Evolutionary conservation across 2,888 invertebrate species (phyloP), one percentile per base, ranked within the genome.

Genomic region (Hyalella azteca): DNA sequence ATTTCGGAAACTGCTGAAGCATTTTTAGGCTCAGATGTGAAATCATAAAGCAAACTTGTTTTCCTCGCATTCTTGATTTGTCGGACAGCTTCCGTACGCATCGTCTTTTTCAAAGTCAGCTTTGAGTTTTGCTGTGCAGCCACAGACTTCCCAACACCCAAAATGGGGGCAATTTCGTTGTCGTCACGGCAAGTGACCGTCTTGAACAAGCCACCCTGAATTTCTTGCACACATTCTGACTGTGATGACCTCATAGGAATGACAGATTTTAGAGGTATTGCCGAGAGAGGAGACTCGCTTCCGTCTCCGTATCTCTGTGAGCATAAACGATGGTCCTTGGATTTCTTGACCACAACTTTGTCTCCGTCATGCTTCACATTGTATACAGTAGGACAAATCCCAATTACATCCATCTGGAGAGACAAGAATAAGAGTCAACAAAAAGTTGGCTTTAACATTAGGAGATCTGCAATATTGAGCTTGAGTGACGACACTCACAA

Each of bases 221-320:
- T 79, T 73, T 79, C 79, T 50, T 79, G 79, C 32, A 73, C 79
- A 41, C 79, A 79, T 29, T 73, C 73, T 40, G 79, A 79, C 32
- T 32, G 11, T 11, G 79, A 79, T n/a, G 29, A 32, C 11, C 45
- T 22, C 45, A 79, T 32, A 22, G 79, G 54, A 19, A 32, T n/a
- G 15, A 19, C 22, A 45, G 40, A 79, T 26, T 79, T 79, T n/a
- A 50, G 39, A 9, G 45, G 45, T 2, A 75, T 1, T n/a, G 75
- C 3, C 7, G 75, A 75, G 9, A 45, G 15, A 29, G 75, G 13
- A 13, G 75, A 41, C 26, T 45, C 41, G 9, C 45, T 45, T 7
- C 26, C 3, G 36, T 41, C 13, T 2, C 41, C 40, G 45, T 45
- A 75, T 22, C 75, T 40, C 26, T 75, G 26, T 5, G 75, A 75